Percentiles rank a stretch among this genome's conserved stretches.
Conservation (phyloP, 2,888 invertebrate species). For the Dynastes maya region DNA sequence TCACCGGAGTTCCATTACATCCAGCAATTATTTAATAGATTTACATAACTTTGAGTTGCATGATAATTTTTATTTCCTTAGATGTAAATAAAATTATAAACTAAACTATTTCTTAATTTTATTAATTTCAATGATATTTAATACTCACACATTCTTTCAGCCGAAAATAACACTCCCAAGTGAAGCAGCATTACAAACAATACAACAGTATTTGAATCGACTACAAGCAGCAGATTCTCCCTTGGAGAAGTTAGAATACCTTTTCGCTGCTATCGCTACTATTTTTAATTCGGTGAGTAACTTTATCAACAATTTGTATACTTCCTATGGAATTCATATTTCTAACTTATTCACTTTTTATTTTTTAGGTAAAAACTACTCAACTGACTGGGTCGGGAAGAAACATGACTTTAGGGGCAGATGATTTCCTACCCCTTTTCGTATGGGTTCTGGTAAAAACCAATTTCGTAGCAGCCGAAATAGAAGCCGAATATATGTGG, state of each 20-base stretch:
- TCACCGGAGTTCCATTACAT: no score
- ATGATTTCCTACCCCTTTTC: slow-evolving; percentile 92
- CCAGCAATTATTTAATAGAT: no score
- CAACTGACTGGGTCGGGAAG: slow-evolving; percentile 71
- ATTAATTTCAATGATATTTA: neutral
- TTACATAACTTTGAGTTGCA: no score
- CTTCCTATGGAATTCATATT: neutral
- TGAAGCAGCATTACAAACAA: slow-evolving; percentile 81
- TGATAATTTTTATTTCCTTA: no score
- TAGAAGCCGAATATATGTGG: slow-evolving; percentile 98
- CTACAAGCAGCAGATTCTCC: slow-evolving; percentile 95
- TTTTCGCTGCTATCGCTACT: slow-evolving; percentile 89
- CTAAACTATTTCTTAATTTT: neutral
- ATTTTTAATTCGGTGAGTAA: slow-evolving; percentile 85
- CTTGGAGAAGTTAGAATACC: slow-evolving; percentile 91
- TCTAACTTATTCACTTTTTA: neutral
- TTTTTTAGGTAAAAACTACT: slow-evolving; percentile 78
- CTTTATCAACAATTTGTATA: neutral
- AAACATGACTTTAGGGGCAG: slow-evolving; percentile 80
- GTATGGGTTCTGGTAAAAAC: slow-evolving; percentile 94
- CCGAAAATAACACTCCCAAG: slow-evolving; percentile 85
- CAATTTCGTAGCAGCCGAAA: slow-evolving; percentile 92
- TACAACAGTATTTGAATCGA: slow-evolving; percentile 84
- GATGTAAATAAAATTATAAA: neutral
- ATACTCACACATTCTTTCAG: slow-evolving; percentile 66